Evolutionary conservation across 2,888 invertebrate genomes (phyloP), one percentile per base, ranked within the genome.

Genomic region (Nipponacmea schrenckii): DNA sequence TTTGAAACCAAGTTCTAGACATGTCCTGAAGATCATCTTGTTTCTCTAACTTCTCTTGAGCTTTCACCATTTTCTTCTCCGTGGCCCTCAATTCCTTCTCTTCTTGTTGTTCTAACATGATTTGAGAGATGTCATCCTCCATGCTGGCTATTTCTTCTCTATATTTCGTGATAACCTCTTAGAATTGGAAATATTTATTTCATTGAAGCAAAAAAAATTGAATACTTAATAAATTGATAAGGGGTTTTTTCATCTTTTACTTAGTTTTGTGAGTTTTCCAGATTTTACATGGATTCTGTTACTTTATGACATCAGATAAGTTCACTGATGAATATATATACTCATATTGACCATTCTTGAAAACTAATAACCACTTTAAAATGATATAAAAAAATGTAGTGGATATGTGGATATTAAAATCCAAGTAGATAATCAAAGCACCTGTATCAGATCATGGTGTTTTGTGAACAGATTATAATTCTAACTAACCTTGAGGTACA

Each of bases 111-210:
- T 97, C 88, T 0, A 67, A 91, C 90, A 96, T 90, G 72, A 98
- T 95, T 74, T 92, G 91, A 75, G 92, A 93, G 20, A 98, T 93
- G 85, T 96, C 94, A 0, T 93, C 91, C 85, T 96, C 96, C 2
- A 98, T 86, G 0, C 70, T 91, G 10, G 91, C 91, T 50, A 98
- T 90, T 84, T 93, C 93, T 70, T 92, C 92, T 62, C 93, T 90
- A 88, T 96, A 98, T 88, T 97, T 97, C 73, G 93, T 93, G 64
- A 98, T 92, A 66, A 98, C 96, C 83, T 97, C 97, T 89, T 79
- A 26, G 83, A 79, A 12, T 50, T 63, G 27, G 0, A 62, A 31
- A n/a, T n/a, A n/a, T 56, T 24, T 27, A 26, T 15, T 17, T 12
- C 39, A 27, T 26, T 65, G 12, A 14, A 27, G 20, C 14, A 63